Evolutionary conservation across 2,888 invertebrate genomes (phyloP).

Genomic region (Marronus borbonicus): DNA sequence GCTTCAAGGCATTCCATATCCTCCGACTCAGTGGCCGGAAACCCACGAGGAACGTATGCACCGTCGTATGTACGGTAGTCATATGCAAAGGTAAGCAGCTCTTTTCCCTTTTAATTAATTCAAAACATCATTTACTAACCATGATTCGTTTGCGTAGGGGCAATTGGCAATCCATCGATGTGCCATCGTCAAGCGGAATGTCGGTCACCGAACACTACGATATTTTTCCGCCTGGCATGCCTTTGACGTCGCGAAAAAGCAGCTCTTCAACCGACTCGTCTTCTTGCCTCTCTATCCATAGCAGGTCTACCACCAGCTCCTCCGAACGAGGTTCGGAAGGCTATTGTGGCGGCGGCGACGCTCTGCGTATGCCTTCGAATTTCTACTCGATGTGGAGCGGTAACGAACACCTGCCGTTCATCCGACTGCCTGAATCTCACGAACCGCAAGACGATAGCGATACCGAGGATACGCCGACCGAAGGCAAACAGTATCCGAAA

Average conservation of each 20-base stretch:
- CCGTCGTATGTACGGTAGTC: conserved; percentile 66
- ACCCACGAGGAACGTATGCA: conserved; percentile 69
- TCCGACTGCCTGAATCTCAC: conserved; percentile 70
- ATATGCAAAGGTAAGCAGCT: conserved; percentile 65
- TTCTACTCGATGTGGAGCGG: conserved; percentile 72
- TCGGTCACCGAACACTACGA: conserved; percentile 69
- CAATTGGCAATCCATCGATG: conserved; percentile 69
- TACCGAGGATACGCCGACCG: conserved; percentile 68
- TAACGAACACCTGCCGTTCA: conserved; percentile 70
- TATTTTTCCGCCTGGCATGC: conserved; percentile 68
- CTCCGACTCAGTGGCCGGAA: conserved; percentile 64
- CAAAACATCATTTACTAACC: too few relatives aligned
- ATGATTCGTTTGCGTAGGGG: conserved; percentile 60
- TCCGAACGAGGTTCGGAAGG: conserved; percentile 70
- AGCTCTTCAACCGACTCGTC: conserved; percentile 77
- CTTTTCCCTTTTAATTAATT: too few relatives aligned
- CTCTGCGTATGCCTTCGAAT: conserved; percentile 68
- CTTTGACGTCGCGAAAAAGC: conserved; percentile 74
- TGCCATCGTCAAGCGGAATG: conserved; percentile 67
- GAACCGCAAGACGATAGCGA: conserved; percentile 70
- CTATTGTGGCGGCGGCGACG: conserved; percentile 70
- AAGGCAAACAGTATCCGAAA: conserved; percentile 66
- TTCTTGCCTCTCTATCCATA: conserved; percentile 74
- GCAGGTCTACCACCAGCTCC: conserved; percentile 72
- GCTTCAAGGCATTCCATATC: conserved; percentile 59